Conservation (phyloP, 2,888 invertebrate genomes). For the Sminthurinus aureus region DNA sequence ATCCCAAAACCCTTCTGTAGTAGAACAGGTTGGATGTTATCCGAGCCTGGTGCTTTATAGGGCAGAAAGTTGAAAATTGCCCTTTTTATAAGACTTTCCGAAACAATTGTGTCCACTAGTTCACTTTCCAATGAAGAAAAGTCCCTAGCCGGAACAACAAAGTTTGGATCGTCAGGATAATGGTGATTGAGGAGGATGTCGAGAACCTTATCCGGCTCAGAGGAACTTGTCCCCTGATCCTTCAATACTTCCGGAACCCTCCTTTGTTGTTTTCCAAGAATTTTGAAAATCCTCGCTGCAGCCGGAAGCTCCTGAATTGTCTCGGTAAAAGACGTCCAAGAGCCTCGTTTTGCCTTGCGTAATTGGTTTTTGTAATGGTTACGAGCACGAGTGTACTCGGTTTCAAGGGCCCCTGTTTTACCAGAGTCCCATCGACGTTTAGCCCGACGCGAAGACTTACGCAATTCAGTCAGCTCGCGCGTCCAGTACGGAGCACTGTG, state of each 20-base stretch:
- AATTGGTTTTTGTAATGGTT: neutral
- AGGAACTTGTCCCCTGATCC: neutral
- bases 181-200: neutral
- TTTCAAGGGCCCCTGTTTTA: neutral
- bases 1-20: neutral
- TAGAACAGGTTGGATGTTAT: conserved; percentile 40
- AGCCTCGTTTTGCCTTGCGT: neutral
- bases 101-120: neutral
- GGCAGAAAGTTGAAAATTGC: conserved; percentile 30
- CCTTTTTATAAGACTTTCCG: neutral
- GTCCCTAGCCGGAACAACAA: neutral
- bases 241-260: neutral
- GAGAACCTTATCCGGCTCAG: neutral
- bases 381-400: neutral
- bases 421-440: neutral
- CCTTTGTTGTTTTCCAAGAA: neutral
- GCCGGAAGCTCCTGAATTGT: neutral
- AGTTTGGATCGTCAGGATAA: neutral
- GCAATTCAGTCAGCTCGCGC: neutral
- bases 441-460: neutral
- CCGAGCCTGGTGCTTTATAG: conserved; percentile 42
- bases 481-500: no score
- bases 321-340: neutral
- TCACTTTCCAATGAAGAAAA: neutral
- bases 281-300: neutral